These are phyloP conservation scores for Heliothis peltigera DNA, from an alignment of 2,888 invertebrate species.

Conservation along the genomic window DNA sequence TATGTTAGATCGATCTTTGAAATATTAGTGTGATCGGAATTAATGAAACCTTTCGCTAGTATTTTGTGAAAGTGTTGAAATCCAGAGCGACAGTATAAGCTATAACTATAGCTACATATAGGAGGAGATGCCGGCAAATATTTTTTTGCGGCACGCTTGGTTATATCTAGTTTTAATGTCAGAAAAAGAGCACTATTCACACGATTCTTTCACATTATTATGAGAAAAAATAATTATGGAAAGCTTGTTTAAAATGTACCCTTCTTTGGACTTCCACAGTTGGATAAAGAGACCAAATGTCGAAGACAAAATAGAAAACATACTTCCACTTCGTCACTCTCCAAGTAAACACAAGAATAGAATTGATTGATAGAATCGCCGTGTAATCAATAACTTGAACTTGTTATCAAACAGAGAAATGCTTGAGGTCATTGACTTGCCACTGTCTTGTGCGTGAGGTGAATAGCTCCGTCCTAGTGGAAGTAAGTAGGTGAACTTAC, in stretches of 20 bases:
- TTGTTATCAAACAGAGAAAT: conserved; percentile 51
- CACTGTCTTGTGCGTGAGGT: conserved; percentile 44
- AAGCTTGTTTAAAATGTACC: too few species aligned
- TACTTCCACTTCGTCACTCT: background rate
- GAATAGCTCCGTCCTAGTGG: conserved; percentile 39
- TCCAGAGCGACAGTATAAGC: too few species aligned
- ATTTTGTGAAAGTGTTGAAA: too few species aligned
- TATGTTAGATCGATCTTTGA: conserved; percentile 19
- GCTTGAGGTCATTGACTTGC: conserved; percentile 32
- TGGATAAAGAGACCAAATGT: background rate
- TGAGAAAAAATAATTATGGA: too few species aligned
- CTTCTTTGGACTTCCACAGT: too few species aligned
- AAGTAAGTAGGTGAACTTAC: conserved; percentile 21
- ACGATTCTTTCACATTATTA: too few species aligned
- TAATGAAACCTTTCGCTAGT: too few species aligned
- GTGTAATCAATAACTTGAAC: conserved; percentile 39
- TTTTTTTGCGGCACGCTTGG: too few species aligned
- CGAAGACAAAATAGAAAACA: background rate
- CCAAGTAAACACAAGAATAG: conserved; percentile 24
- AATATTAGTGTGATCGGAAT: background rate
- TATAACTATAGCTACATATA: too few species aligned
- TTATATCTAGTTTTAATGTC: too few species aligned
- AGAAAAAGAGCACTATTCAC: too few species aligned
- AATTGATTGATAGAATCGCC: conserved; percentile 38
- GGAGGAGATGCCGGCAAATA: too few species aligned